These are phyloP conservation scores for Paradisaea rubra DNA, from an alignment of 2,113 vertebrate species.

Conservation along the genomic window DNA sequence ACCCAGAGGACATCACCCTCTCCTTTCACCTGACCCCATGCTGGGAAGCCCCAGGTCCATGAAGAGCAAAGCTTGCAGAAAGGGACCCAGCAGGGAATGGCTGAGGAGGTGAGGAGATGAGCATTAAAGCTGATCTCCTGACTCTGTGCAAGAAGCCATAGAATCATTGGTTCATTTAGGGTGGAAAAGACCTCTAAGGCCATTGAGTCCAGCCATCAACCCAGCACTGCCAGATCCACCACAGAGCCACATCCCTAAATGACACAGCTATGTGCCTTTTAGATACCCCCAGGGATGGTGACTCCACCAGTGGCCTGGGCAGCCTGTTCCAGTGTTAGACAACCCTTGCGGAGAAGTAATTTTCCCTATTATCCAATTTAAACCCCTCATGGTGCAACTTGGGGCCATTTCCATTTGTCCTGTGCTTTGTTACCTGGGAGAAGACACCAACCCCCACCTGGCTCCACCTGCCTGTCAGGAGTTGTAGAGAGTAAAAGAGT, in stretches of 20 bases:
- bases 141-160: neutral
- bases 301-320: neutral
- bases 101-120: neutral
- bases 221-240: neutral
- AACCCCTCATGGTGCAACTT: fast-evolving
- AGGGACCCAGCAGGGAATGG: neutral
- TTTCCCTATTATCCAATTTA: neutral
- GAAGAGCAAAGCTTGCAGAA: neutral
- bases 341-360: neutral
- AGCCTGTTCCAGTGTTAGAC: neutral
- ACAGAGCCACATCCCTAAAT: neutral
- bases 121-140: neutral
- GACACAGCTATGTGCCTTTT: neutral
- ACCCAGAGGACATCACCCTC: neutral
- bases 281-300: neutral
- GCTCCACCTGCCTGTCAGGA: neutral
- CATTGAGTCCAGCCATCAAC: neutral
- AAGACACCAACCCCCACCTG: neutral
- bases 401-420: neutral
- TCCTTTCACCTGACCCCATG: neutral
- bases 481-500: neutral
- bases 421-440: neutral
- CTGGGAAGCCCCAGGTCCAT: neutral
- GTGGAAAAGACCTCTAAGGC: neutral
- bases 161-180: neutral